Evolutionary conservation across 2,797 vertebrate species (phyloP).

Genomic region (Muscicapa striata): DNA sequence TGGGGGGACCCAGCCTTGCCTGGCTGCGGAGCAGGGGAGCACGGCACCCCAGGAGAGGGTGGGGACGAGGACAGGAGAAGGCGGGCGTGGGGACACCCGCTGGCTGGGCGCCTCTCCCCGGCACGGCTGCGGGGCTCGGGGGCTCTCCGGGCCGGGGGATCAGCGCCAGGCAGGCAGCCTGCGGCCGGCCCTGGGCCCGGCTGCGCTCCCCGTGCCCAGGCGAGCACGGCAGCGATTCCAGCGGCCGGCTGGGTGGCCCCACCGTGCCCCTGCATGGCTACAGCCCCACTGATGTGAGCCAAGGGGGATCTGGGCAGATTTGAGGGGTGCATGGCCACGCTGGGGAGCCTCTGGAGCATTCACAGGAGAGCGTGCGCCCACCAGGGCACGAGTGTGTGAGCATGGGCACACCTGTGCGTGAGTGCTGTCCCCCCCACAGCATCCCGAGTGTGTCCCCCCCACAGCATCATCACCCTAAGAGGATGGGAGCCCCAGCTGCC

Average conservation of each 20-base stretch:
- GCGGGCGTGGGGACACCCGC: rapidly evolving
- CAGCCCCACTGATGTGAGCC: background rate
- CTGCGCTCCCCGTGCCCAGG: background rate
- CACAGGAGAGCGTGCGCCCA: background rate
- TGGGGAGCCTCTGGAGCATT: slow-evolving; percentile 32
- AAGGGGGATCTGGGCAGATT: background rate
- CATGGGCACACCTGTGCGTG: background rate
- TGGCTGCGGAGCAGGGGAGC: background rate
- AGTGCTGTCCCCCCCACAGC: background rate
- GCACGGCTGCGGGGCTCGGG: background rate
- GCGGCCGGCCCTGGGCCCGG: background rate
- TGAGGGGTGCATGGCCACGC: rapidly evolving
- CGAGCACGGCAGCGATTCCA: background rate
- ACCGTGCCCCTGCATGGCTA: background rate
- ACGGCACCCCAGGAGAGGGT: rapidly evolving
- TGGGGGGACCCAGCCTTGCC: background rate
- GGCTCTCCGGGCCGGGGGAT: background rate
- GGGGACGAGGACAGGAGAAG: background rate
- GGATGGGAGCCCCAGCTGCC: slow-evolving; percentile 45
- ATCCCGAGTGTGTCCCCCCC: background rate
- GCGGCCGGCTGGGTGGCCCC: background rate
- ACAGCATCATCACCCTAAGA: background rate
- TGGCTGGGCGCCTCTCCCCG: background rate
- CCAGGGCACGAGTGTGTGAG: background rate
- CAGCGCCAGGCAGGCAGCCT: background rate